Conservation (phyloP, 2,113 vertebrate species). For the Ptychochromis oligacanthus region DNA sequence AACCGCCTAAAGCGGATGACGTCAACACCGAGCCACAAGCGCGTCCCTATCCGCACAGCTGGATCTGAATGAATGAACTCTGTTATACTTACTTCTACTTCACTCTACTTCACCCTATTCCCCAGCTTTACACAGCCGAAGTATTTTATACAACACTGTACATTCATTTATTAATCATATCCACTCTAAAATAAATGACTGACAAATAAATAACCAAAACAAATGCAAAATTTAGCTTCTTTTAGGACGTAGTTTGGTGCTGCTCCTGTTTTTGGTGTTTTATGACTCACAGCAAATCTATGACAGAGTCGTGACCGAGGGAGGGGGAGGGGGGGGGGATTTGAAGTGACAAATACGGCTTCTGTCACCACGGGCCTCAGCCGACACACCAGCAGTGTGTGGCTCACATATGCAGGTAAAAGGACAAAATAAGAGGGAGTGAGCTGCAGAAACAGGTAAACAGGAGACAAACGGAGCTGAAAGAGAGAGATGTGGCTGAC, state of each 20-base stretch:
- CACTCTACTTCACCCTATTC: not conserved
- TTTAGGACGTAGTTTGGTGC: not conserved
- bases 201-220: accelerated
- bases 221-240: not conserved
- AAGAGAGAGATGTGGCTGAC: not conserved
- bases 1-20: slow-evolving; percentile 57
- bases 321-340: not conserved
- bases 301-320: slow-evolving; percentile 70
- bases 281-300: slow-evolving; percentile 58
- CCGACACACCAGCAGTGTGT: not conserved
- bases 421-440: not conserved
- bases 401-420: not conserved
- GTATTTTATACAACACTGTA: not conserved
- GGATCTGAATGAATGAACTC: not conserved
- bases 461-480: not conserved
- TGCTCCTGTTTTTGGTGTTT: not conserved
- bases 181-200: not conserved
- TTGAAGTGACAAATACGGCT: slow-evolving; percentile 36
- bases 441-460: not conserved
- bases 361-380: slow-evolving; percentile 23
- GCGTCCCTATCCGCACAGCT: slow-evolving; percentile 35
- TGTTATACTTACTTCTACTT: not conserved
- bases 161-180: not conserved
- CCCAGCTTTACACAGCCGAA: not conserved
- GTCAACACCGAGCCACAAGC: slow-evolving; percentile 30